Base-by-base conservation (phyloP, 2,888 invertebrate genomes). In the Leistus spinibarbis region DNA sequence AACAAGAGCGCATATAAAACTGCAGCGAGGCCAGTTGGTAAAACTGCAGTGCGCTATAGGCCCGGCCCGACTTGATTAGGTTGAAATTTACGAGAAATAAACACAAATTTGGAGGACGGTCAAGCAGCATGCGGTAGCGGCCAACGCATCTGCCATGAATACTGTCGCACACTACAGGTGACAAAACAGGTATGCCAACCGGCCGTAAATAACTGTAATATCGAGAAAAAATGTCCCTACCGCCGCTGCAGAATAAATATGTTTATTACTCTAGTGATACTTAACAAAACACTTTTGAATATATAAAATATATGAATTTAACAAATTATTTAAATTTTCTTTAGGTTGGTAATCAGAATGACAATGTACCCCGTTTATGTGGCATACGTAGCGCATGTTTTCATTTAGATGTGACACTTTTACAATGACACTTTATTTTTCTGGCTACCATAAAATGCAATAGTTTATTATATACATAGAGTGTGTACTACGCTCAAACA, bases 291-390 rank as follows among this genome's bases (percentile, higher is more conserved):
- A 23, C 64, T 56, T 57, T 71, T 71, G 71, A 65, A 65, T 64
- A 65, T 64, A 70, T 63, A 40, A 24, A 4, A 24, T 56, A 57
- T 57, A 72, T 64, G 71, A 66, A 65, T 73, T 73, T 73, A 67
- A 73, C 73, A 73, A 73, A 73, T 67, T 73, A 73, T 73, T 73
- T 67, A 67, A 73, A 73, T 73, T 67, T 16, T 27, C n/a, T n/a
- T 40, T 10, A 40, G 7, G 40, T 40, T 40, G 40, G 40, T 40
- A 40, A 40, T 40, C 40, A 40, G 40, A 40, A 40, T 66, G 22
- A 23, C 10, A 22, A 23, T 64, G n/a, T 23, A 19, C n/a, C 23
- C 16, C 16, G 17, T 23, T 64, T 23, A 64, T 23, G 16, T 64
- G 20, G 9, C 24, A 23, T 20, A 64, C 24, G n/a, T 20, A 23